Evolutionary conservation across 1,140 invertebrate genomes (phyloP).

Genomic region (Panagrolaimus sp.): DNA sequence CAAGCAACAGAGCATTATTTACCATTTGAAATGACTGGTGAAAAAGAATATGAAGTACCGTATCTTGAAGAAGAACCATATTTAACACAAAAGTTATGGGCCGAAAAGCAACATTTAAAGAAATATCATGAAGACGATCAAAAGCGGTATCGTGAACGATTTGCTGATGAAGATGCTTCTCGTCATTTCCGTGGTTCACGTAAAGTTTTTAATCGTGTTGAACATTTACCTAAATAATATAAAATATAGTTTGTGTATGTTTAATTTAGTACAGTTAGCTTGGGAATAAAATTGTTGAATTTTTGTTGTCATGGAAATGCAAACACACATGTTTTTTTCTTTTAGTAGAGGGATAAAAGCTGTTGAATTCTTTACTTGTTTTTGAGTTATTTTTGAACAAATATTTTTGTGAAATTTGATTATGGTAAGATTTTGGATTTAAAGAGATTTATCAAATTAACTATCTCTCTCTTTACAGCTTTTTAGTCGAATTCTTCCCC

Average conservation of each 20-base stretch:
- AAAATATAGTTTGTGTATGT: neutral
- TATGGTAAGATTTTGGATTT: no score
- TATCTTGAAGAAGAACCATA: slow-evolving; percentile 55
- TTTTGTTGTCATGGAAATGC: slow-evolving; percentile 13
- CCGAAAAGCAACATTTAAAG: slow-evolving; percentile 43
- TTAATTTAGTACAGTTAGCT: neutral
- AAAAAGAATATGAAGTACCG: slow-evolving; percentile 53
- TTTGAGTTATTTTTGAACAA: no score
- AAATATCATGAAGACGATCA: slow-evolving; percentile 1
- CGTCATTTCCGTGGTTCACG: neutral
- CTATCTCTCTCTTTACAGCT: slow-evolving; percentile 14
- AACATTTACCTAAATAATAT: slow-evolving; percentile 4
- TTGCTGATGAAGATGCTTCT: neutral
- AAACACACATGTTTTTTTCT: neutral
- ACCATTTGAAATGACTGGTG: slow-evolving; percentile 34
- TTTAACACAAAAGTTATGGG: slow-evolving; percentile 56
- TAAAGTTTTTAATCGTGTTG: neutral
- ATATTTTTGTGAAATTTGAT: no score
- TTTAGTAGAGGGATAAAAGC: neutral
- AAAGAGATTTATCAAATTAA: no score
- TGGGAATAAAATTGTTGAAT: slow-evolving; percentile 1
- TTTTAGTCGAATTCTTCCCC: slow-evolving; percentile 36
- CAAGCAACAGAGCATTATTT: slow-evolving; percentile 43
- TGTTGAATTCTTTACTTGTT: no score
- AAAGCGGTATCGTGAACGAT: neutral